Conservation (phyloP, 2,113 vertebrate genomes). For the Ceratotherium simum region DNA sequence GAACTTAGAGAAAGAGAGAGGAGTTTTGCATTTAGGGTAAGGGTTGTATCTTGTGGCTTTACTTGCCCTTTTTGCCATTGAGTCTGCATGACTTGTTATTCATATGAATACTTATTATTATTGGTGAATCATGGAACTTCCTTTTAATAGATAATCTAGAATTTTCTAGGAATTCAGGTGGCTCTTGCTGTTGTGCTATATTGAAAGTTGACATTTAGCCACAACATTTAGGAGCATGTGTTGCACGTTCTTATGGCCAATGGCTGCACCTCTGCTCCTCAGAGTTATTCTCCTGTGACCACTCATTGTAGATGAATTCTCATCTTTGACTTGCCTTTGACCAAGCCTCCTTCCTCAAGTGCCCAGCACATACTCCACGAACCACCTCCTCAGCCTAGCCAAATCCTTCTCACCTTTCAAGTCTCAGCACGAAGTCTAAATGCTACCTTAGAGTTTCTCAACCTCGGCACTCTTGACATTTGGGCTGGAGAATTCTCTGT, state of each 20-base stretch:
- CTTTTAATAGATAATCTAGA: not conserved
- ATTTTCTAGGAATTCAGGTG: not conserved
- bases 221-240: not conserved
- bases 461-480: not conserved
- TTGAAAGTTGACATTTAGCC: slow-evolving; percentile 50
- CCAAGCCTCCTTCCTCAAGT: not conserved
- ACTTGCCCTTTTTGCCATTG: not conserved
- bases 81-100: not conserved
- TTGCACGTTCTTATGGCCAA: not conserved
- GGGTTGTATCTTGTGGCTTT: not conserved
- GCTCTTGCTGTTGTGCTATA: not conserved
- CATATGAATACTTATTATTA: not conserved
- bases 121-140: not conserved
- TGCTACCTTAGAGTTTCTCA: not conserved
- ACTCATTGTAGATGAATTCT: not conserved
- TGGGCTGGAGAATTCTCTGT: not conserved
- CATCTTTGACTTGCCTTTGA: not conserved
- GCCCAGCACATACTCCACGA: too few relatives aligned
- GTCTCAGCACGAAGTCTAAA: not conserved
- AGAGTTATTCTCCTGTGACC: not conserved
- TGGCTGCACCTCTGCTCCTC: not conserved
- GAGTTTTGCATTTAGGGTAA: not conserved
- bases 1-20: not conserved
- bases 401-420: not conserved
- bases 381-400: not conserved